Evolutionary conservation across 2,113 vertebrate species (phyloP).

Genomic region (Oryzias melastigma): DNA sequence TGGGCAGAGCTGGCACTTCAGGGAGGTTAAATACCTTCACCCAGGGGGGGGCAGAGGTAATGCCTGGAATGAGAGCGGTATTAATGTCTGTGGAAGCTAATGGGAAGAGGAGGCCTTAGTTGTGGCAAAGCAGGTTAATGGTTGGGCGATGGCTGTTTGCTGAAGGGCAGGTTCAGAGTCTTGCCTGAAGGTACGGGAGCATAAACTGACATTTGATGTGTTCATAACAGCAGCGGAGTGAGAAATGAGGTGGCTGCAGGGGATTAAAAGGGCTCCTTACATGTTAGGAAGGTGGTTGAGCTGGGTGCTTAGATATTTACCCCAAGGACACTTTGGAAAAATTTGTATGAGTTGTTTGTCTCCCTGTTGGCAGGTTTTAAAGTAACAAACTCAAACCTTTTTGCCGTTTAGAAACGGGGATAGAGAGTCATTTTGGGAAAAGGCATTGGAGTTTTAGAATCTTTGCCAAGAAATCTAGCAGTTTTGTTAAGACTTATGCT

Average conservation of each 20-base stretch:
- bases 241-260: conserved; percentile 30
- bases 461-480: no score
- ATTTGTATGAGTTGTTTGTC: conserved; percentile 33
- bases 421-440: no score
- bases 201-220: conserved; percentile 64
- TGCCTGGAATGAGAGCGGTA: conserved; percentile 39
- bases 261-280: conserved; percentile 27
- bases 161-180: conserved; percentile 27
- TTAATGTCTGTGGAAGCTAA: conserved; percentile 11
- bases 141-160: conserved; percentile 38
- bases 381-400: no score
- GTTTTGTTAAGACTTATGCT: no score
- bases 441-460: no score
- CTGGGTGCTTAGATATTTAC: conserved; percentile 25
- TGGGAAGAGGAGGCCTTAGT: conserved; percentile 13
- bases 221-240: conserved; percentile 54
- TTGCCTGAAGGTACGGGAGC: conserved; percentile 49
- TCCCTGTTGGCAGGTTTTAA: conserved; percentile 17
- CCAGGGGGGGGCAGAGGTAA: conserved; percentile 29
- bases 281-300: conserved; percentile 24
- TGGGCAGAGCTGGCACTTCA: conserved; percentile 29
- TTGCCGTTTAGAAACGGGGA: no score
- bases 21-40: conserved; percentile 49
- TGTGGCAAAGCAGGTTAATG: conserved; percentile 51
- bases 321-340: conserved; percentile 35